Evolutionary conservation across 1,140 invertebrate species (phyloP), one percentile per base, ranked within the genome.

Genomic region (Melipona quadrifasciata): DNA sequence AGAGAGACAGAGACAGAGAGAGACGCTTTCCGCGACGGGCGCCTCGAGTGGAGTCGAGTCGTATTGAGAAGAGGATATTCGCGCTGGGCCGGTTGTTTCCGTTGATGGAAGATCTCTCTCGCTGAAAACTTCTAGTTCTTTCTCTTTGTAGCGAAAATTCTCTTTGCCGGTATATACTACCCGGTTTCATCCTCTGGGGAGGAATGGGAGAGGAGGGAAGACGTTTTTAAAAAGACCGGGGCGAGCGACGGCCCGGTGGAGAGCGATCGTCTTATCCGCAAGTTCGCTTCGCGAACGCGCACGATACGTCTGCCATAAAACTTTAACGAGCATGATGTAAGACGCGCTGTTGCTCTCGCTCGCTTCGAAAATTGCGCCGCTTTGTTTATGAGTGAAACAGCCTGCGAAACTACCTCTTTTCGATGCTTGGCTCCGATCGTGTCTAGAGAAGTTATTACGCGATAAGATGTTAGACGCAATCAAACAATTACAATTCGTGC

Each of bases 141-240:
- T 86, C 87, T 88, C 87, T 77, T 89, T 65, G 74, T 73, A 75
- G 31, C 72, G 80, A 83, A 86, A 88, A 89, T 89, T 76, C 87
- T 89, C 87, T 88, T 89, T 88, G 76, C 77, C 34, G 82, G 84
- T 57, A 79, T 86, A 82, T 47, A 47, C 39, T 47, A 47, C 6
- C 53, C 51, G 74, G 71, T 81, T 77, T 67, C 74, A 55, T 39
- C 58, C 55, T 6, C 14, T 14, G 51, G 27, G 21, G n/a, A 58
- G 47, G 8, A 39, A n/a, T n/a, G 39, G 31, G 27, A 16, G 21
- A 51, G 47, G 39, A 39, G 39, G 39, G 3, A 6, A 51, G 27
- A 53, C 17, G 39, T 39, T 31, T 27, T 76, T 75, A 77, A 86
- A 79, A 86, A 79, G 79, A 82, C 74, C 79, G 61, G 77, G 2